A percentile compares a stretch with the other conserved stretches of the same genome.
These are phyloP conservation scores for Caenorhabditis imperialis DNA, from an alignment of 2,888 invertebrate species.

Conservation along the genomic window DNA sequence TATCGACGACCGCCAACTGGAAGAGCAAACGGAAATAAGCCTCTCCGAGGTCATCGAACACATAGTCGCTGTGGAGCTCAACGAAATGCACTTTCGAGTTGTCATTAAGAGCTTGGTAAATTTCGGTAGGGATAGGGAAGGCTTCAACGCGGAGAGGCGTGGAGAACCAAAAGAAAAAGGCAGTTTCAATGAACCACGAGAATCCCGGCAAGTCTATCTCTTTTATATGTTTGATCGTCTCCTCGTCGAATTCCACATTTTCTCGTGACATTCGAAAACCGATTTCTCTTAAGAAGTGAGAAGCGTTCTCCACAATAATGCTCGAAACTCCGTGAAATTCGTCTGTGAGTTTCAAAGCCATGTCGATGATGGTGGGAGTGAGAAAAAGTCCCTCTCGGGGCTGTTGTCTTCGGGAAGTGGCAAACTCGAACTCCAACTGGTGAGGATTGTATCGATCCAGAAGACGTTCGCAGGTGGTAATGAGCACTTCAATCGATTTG, in stretches of 20 bases:
- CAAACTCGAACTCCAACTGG: background rate
- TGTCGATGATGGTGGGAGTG: constrained; percentile 15
- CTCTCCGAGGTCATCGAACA: background rate
- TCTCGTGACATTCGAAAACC: constrained; percentile 4
- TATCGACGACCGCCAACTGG: constrained; percentile 13
- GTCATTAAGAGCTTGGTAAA: constrained; percentile 2
- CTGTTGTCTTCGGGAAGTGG: constrained; percentile 6
- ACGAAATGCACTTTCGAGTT: background rate
- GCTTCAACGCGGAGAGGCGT: constrained; percentile 3
- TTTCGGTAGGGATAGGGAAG: constrained; percentile 6
- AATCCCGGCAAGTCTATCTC: background rate
- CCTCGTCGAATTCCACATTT: constrained; percentile 12
- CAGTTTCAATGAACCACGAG: constrained; percentile 24
- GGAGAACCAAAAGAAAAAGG: constrained; percentile 11
- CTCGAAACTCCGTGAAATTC: constrained; percentile 5
- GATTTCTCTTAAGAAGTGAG: background rate
- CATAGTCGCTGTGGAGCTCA: background rate
- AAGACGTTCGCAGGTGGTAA: background rate
- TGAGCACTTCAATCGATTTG: background rate
- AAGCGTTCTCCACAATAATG: background rate
- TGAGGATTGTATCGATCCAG: background rate
- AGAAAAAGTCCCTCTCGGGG: background rate
- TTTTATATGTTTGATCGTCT: background rate
- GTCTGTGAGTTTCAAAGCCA: background rate
- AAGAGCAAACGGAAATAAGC: constrained; percentile 1